Evolutionary conservation across 2,888 invertebrate genomes (phyloP).

Genomic region (Salticus scenicus): DNA sequence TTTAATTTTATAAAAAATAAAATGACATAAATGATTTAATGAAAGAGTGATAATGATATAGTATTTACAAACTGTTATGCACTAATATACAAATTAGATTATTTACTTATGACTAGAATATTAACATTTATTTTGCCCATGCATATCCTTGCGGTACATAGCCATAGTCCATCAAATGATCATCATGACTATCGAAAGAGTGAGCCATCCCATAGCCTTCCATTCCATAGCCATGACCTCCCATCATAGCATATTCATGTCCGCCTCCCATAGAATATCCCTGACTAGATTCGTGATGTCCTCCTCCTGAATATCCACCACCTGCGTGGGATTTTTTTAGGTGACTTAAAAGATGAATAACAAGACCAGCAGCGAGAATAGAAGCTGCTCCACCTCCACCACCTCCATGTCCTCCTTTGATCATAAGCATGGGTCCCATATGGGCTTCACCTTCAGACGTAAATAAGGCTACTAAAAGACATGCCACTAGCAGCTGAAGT

Average conservation of each 20-base stretch:
- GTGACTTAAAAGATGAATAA: slow-evolving; percentile 20
- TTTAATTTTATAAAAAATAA: no score
- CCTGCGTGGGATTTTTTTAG: slow-evolving; percentile 1
- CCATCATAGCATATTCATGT: not conserved
- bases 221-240: not conserved
- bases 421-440: slow-evolving; percentile 21
- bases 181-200: slow-evolving; percentile 43
- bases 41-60: not conserved
- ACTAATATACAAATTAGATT: not conserved
- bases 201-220: not conserved
- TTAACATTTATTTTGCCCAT: slow-evolving; percentile 20
- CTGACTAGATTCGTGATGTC: not conserved
- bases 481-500: slow-evolving; percentile 21
- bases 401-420: slow-evolving; percentile 15
- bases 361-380: slow-evolving; percentile 35
- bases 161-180: slow-evolving; percentile 12
- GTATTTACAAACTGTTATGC: slow-evolving; percentile 24
- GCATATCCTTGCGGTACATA: slow-evolving; percentile 28
- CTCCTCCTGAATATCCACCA: not conserved
- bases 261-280: no score
- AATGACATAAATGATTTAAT: no score
- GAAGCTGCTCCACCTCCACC: slow-evolving; percentile 19
- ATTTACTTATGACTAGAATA: slow-evolving; percentile 14
- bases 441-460: slow-evolving; percentile 26
- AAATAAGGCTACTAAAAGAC: slow-evolving; percentile 22